Base-by-base conservation (phyloP, 2,113 vertebrate genomes). In the Rhea pennata region DNA sequence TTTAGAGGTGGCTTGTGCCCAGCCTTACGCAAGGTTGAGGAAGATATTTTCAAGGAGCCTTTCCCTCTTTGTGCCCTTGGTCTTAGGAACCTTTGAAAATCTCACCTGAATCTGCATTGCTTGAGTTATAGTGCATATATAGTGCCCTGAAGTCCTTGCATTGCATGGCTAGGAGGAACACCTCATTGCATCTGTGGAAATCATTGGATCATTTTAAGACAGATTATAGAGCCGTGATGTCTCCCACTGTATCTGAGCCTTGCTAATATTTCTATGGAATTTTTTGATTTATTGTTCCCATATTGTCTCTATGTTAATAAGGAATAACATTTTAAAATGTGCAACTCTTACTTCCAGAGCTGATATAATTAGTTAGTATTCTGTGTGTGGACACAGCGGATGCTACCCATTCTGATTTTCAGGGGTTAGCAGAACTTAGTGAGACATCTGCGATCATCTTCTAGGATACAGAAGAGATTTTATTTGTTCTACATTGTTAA, bases 51-150 rank as follows among this genome's bases (percentile, higher is more conserved):
- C 22, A 76, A 87, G 78, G 16, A 79, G 1, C 5, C 23, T 84
- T 93, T 69, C 24, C 23, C 59, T 12, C 22, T 90, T 61, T 72
- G 14, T 61, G 40, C 24, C 11, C 44, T 93, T 84, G 51, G 42
- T 59, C 14, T 69, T 56, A 75, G 17, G 74, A 51, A 74, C 15
- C 56, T 93, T 56, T 81, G 56, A 92, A 95, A 84, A 81, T 44
- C 16, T 58, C n/a, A 50, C 4, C 36, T 56, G 56, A 51, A 53
- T 44, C 31, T 36, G 6, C 33, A 46, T 10, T 29, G 20, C 40
- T 46, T 61, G 33, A 74, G 21, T 19, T 17, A 20, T 26, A 19
- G 42, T 64, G 22, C 10, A 11, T 17, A 6, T 13, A 0, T 22
- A 0, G 2, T 29, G 19, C 10, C n/a, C 61, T 74, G 33, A 8